Conservation (phyloP, 2,797 vertebrate species). For the Eleutherodactylus coqui region DNA sequence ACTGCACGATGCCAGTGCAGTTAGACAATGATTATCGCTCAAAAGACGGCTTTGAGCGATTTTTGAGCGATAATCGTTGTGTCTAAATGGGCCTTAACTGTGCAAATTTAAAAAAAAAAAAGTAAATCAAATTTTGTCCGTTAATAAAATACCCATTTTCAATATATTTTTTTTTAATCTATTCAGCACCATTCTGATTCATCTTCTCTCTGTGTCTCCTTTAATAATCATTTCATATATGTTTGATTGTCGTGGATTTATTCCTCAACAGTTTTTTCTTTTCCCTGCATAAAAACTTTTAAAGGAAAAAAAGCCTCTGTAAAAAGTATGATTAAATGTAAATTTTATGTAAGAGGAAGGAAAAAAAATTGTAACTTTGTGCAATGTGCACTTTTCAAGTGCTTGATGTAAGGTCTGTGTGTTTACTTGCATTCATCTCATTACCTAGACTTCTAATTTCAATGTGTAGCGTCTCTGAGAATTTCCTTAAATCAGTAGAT, state of each 20-base stretch:
- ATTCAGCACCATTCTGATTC: neutral
- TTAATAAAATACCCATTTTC: neutral
- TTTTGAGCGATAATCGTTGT: no score
- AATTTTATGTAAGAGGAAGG: constrained; percentile 38
- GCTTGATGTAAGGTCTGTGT: constrained; percentile 35
- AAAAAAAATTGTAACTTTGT: constrained; percentile 20
- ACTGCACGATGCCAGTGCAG: no score
- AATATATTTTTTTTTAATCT: neutral
- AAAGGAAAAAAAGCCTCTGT: neutral
- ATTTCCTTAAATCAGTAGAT: constrained; percentile 38
- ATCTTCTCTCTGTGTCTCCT: neutral
- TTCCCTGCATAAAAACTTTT: neutral
- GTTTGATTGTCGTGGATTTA: neutral
- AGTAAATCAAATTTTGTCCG: no score
- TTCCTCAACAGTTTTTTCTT: neutral
- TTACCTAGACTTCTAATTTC: constrained; percentile 42
- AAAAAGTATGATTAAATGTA: constrained; percentile 35
- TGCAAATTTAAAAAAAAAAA: no score
- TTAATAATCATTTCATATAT: neutral
- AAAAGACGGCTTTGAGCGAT: no score
- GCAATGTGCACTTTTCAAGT: constrained; percentile 35
- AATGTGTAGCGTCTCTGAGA: constrained; percentile 32
- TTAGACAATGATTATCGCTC: no score
- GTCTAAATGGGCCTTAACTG: no score
- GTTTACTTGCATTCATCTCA: constrained; percentile 32